Evolutionary conservation across 2,113 vertebrate genomes (phyloP).

Genomic region (Rhegmatorhina hoffmannsi): DNA sequence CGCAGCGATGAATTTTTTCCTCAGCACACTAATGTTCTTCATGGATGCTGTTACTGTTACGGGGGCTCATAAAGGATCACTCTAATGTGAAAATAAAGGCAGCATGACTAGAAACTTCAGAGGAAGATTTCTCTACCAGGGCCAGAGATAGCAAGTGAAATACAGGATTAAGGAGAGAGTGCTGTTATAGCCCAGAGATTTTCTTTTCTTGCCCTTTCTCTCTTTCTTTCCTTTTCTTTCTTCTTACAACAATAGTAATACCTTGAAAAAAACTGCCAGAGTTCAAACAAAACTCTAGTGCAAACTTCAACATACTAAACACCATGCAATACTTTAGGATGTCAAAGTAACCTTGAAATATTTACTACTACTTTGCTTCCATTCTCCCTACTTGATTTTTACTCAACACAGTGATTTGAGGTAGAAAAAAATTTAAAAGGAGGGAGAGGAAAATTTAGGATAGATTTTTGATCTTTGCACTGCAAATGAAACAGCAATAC

Average conservation of each 20-base stretch:
- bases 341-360: background rate
- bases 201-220: background rate
- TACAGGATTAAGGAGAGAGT: background rate
- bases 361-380: background rate
- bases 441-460: background rate
- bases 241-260: background rate
- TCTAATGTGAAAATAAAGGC: constrained; percentile 39
- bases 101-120: constrained; percentile 16
- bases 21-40: background rate
- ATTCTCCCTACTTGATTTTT: background rate
- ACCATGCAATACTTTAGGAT: background rate
- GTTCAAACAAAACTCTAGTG: background rate
- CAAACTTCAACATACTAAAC: background rate
- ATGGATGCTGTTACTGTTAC: background rate
- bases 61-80: background rate
- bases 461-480: background rate
- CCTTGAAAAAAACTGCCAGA: background rate
- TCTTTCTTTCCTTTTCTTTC: background rate
- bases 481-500: background rate
- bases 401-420: background rate
- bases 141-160: constrained; percentile 9
- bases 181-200: background rate
- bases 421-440: background rate
- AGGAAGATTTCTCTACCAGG: background rate
- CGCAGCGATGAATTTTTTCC: constrained; percentile 14